phyloP scores from a whole-genome alignment of 2,797 vertebrate species.

The Corythornis leucogaster region DNA sequence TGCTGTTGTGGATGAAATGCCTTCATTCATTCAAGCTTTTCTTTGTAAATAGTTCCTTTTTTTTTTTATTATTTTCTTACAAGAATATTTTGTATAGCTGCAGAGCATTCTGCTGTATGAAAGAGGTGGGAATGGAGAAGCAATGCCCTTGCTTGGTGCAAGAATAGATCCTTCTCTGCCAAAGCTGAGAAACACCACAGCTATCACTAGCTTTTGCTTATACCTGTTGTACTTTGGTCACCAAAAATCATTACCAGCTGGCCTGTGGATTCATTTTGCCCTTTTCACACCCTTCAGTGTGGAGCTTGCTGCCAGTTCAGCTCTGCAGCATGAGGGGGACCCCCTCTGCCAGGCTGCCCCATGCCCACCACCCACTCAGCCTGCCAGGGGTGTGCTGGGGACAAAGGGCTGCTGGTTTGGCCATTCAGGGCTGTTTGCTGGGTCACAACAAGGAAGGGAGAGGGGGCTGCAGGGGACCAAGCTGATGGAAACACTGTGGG shows the following conservation, averaged over 20 bases:
- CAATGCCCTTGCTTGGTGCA: neutral
- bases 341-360: neutral
- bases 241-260: neutral
- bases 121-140: neutral
- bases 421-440: fast-evolving
- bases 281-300: neutral
- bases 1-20: neutral
- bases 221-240: neutral
- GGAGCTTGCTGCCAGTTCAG: neutral
- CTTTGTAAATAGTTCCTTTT: neutral
- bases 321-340: neutral
- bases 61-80: neutral
- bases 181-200: fast-evolving
- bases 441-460: fast-evolving
- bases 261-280: fast-evolving
- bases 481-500: neutral
- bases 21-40: neutral
- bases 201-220: neutral
- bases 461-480: neutral
- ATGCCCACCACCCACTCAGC: neutral
- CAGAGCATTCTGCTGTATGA: neutral
- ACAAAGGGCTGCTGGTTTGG: neutral
- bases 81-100: neutral
- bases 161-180: neutral
- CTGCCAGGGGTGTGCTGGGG: neutral